Base-by-base conservation (phyloP, 2,888 invertebrate genomes). In the Subacronicta megacephala region DNA sequence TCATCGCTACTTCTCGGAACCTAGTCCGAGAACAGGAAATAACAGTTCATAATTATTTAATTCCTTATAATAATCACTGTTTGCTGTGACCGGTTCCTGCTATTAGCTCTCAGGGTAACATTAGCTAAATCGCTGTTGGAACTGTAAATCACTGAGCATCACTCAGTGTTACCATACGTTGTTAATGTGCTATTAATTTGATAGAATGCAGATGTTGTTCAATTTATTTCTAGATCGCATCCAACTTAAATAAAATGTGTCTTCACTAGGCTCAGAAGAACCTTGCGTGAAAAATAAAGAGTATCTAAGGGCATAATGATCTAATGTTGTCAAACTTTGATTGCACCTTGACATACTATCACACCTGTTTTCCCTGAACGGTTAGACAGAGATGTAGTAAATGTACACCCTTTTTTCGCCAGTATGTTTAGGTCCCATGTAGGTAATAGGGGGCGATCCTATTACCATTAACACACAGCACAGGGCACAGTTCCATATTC, bases 1-100 rank as follows among this genome's bases (percentile, higher is more conserved):
- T n/a, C 15, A 43, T 42, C 64, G 62, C 55, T 46, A 33, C 36
- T 45, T 40, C 50, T 66, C 26, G 3, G 13, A 46, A 17, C 41
- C 15, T 26, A 16, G 35, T 17, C 67, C 40, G 7, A 43, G 43
- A 50, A 42, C 55, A 71, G 82, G 80, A 81, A 78, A 76, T 57
- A 62, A 65, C 67, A 59, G 63, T 52, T 67, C 58, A 59, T 75
- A 75, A 79, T 80, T 75, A 63, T 64, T 74, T 73, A 69, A 73
- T 66, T 65, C 53, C 61, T 62, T 58, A 61, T 65, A 67, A 71
- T 71, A 53, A 61, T 42, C 57, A 50, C 56, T 41, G 60, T 47
- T 42, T 56, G 49, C 56, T 41, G 60, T 47, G 66, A 46, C 47
- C 46, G 52, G 75, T 64, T 52, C 18, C 29, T 43, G 46, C 47